Evolutionary conservation across 2,888 invertebrate genomes (phyloP).

Genomic region (Leptopilina drosophilae): DNA sequence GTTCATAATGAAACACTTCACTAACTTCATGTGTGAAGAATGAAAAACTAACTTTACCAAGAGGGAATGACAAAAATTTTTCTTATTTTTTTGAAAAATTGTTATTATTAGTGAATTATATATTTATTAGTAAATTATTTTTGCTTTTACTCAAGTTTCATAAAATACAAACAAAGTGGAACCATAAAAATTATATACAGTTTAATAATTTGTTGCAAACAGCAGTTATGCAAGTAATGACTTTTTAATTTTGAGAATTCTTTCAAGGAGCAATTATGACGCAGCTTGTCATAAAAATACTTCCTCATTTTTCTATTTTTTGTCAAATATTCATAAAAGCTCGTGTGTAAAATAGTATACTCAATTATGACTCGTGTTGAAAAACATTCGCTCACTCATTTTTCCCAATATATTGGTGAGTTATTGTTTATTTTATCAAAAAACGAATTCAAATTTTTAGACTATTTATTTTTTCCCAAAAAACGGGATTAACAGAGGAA

Average conservation of each 20-base stretch:
- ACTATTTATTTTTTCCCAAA: no score
- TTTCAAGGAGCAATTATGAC: not conserved
- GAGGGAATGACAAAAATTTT: not conserved
- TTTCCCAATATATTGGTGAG: not conserved
- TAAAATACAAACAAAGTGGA: not conserved
- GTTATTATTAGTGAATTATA: not conserved
- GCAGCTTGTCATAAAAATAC: not conserved
- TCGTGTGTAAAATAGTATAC: not conserved
- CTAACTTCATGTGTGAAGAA: no score
- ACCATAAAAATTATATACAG: not conserved
- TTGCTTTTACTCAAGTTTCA: not conserved
- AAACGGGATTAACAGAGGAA: no score
- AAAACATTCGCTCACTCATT: not conserved
- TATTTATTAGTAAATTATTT: not conserved
- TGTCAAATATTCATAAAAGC: not conserved
- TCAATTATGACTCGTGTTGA: not conserved
- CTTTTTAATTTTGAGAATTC: not conserved
- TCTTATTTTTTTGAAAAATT: not conserved
- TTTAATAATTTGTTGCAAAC: conserved; percentile 1
- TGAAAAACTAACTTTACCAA: not conserved
- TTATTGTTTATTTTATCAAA: not conserved
- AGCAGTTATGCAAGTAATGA: not conserved
- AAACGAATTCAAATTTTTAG: no score
- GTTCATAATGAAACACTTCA: no score
- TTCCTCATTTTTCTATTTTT: conserved; percentile 6